Evolutionary conservation across 1,140 invertebrate genomes (phyloP).

Genomic region (Phthorimaea operculella): DNA sequence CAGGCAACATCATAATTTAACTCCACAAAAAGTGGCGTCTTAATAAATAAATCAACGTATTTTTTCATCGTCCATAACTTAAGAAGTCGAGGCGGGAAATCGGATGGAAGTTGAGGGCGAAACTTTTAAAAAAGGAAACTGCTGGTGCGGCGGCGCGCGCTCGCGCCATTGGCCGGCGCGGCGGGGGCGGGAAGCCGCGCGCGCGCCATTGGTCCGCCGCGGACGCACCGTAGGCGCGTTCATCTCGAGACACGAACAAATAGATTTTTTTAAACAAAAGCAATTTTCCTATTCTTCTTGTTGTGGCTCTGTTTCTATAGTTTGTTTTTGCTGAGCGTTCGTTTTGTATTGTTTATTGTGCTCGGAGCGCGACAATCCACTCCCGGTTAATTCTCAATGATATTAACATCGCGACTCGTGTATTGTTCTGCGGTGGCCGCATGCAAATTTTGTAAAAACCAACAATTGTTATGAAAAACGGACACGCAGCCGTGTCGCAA

Average conservation of each 20-base stretch:
- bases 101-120: constrained; percentile 59
- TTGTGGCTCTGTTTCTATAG: constrained; percentile 56
- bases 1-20: constrained; percentile 60
- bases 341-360: constrained; percentile 66
- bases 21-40: constrained; percentile 46
- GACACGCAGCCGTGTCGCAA: constrained; percentile 32
- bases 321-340: constrained; percentile 55
- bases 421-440: constrained; percentile 48
- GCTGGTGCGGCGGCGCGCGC: constrained; percentile 38
- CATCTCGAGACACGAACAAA: constrained; percentile 59
- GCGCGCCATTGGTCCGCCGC: constrained; percentile 45
- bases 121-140: constrained; percentile 66
- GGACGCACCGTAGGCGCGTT: constrained; percentile 52
- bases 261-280: constrained; percentile 67
- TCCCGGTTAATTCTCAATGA: constrained; percentile 60
- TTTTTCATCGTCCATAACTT: constrained; percentile 60
- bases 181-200: constrained; percentile 40
- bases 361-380: constrained; percentile 50
- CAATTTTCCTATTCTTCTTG: constrained; percentile 68
- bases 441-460: constrained; percentile 58
- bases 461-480: constrained; percentile 48
- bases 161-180: constrained; percentile 35
- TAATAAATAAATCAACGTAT: constrained; percentile 57
- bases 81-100: constrained; percentile 60
- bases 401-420: constrained; percentile 46